phyloP scores from a whole-genome alignment of 2,797 vertebrate species.

The Acrocephalus scirpaceus region DNA sequence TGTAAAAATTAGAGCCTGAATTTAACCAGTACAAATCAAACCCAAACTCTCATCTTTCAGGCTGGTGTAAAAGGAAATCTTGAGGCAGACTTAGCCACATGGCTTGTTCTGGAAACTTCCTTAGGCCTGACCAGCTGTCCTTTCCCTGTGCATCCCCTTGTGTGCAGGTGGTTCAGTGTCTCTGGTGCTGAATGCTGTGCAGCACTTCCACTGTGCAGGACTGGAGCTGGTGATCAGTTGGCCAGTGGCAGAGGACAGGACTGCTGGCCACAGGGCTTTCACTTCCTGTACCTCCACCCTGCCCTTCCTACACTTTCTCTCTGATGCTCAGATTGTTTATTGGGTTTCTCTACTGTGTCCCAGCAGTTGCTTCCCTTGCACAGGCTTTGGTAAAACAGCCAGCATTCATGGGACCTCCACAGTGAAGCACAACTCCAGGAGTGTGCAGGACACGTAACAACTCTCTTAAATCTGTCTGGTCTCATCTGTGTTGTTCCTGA shows the following conservation, averaged over 20 bases:
- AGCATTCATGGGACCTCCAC: not conserved
- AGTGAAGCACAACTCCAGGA: not conserved
- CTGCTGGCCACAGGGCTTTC: not conserved
- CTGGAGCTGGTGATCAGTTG: not conserved
- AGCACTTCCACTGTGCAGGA: not conserved
- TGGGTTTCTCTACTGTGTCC: not conserved
- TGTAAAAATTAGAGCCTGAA: not conserved
- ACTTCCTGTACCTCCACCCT: not conserved
- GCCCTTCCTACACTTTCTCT: not conserved
- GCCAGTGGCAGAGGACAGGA: not conserved
- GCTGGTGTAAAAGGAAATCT: not conserved
- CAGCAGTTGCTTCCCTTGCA: not conserved
- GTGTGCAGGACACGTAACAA: fast-evolving
- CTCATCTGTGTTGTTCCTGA: fast-evolving
- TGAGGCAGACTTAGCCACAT: not conserved
- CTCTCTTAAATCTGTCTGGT: not conserved
- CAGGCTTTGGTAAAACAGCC: not conserved
- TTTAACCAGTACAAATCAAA: not conserved
- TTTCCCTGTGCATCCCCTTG: no score
- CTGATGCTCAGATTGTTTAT: not conserved
- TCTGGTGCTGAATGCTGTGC: fast-evolving
- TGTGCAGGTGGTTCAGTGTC: not conserved
- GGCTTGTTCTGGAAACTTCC: not conserved
- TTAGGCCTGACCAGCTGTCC: not conserved
- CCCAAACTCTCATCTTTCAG: not conserved